phyloP scores from a whole-genome alignment of 2,113 vertebrate species.

The Apodemus speciosus region DNA sequence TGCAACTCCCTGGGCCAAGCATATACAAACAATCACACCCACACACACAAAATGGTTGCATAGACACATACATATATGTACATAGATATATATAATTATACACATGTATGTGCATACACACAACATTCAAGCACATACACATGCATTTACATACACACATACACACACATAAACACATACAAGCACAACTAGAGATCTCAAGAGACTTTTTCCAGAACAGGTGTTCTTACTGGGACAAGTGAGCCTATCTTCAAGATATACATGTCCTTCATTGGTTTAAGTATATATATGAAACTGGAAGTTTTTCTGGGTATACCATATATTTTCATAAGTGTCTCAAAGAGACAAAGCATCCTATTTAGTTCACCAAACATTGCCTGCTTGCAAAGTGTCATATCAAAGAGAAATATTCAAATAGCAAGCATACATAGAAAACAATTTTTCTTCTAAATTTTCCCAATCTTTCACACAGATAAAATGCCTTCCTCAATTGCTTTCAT shows the following conservation, averaged over 20 bases:
- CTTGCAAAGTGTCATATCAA: not conserved
- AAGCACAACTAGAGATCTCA: not conserved
- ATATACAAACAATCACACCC: too few relatives aligned
- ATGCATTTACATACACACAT: not conserved
- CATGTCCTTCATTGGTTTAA: not conserved
- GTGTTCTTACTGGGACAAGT: not conserved
- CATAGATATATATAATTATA: too few relatives aligned
- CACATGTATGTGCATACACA: too few relatives aligned
- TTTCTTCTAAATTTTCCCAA: not conserved
- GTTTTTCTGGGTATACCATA: not conserved
- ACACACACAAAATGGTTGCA: not conserved
- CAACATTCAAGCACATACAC: too few relatives aligned
- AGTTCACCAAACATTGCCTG: not conserved
- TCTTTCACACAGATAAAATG: not conserved
- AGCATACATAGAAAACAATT: not conserved
- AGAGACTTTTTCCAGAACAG: not conserved
- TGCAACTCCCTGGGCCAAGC: too few relatives aligned
- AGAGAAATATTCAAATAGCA: not conserved
- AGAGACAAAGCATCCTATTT: not conserved
- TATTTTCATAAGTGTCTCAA: not conserved
- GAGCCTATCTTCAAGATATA: not conserved
- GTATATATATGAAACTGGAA: not conserved
- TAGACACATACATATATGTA: not conserved
- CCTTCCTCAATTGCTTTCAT: not conserved
- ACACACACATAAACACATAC: not conserved